Percentiles rank a stretch among this genome's conserved stretches.
Conservation (phyloP, 2,797 vertebrate genomes). For the Psittacula derbiana region DNA sequence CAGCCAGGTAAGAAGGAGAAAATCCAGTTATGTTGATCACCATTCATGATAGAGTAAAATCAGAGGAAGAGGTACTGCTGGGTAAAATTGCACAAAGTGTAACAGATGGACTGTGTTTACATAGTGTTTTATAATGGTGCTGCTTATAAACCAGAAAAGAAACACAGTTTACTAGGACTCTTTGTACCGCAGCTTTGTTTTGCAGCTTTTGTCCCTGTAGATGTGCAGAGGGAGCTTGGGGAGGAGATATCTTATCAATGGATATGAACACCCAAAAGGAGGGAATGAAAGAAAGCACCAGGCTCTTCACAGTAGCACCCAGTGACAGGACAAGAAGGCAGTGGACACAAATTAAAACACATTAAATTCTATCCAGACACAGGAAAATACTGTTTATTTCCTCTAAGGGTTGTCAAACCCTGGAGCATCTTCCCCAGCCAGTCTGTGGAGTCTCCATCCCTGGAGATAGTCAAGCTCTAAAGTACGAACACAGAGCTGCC, state of each 20-base stretch:
- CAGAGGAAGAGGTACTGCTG: background rate
- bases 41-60: background rate
- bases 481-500: background rate
- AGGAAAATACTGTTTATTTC: background rate
- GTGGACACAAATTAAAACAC: background rate
- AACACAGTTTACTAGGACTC: background rate
- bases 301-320: background rate
- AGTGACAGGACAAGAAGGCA: background rate
- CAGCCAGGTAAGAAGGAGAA: constrained; percentile 83
- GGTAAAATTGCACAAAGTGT: too few species aligned
- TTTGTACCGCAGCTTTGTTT: accelerated
- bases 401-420: background rate
- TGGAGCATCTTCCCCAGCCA: background rate
- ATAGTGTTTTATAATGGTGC: accelerated
- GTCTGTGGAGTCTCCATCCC: background rate
- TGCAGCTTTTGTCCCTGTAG: accelerated
- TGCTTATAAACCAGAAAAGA: background rate
- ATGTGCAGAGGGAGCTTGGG: background rate
- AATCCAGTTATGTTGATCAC: accelerated
- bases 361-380: background rate
- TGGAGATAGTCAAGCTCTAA: background rate
- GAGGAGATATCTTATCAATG: too few species aligned
- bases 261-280: background rate
- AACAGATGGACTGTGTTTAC: accelerated
- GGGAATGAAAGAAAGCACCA: background rate